phyloP scores from a whole-genome alignment of 1,140 invertebrate genomes.

The Hylaeus volcanicus region DNA sequence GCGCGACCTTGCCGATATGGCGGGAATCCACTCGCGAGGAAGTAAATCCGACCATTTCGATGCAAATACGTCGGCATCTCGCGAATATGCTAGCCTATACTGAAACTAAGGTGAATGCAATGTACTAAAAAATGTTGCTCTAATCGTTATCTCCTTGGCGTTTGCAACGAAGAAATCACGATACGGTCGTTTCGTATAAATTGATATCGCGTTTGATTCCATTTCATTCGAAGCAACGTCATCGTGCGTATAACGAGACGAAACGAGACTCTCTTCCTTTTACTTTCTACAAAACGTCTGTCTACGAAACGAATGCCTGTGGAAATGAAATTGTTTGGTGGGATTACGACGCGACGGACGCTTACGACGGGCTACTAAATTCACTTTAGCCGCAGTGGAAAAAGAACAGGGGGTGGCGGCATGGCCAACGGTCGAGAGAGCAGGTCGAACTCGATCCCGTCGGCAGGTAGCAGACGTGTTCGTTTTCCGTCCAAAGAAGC shows the following conservation, averaged over 20 bases:
- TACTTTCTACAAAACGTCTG: neutral
- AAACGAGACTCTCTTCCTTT: too few species aligned
- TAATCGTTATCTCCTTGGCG: neutral
- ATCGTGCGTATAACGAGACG: too few species aligned
- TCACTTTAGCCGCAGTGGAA: neutral
- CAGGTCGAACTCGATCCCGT: slow-evolving; percentile 31
- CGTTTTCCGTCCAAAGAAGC: neutral
- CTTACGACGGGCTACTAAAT: neutral
- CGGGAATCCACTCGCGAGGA: neutral
- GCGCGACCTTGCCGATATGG: neutral
- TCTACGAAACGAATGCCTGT: neutral
- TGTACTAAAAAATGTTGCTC: neutral
- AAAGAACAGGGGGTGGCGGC: slow-evolving; percentile 18
- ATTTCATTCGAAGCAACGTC: too few species aligned
- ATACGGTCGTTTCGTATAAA: neutral
- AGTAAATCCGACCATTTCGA: neutral
- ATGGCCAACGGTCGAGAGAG: neutral
- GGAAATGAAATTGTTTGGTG: neutral
- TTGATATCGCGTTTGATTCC: neutral
- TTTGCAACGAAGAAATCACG: neutral
- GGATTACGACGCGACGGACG: neutral
- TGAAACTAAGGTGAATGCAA: too few species aligned
- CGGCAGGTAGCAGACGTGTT: slow-evolving; percentile 31
- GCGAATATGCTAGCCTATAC: too few species aligned
- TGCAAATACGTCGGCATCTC: too few species aligned